Percentiles rank a stretch among this genome's conserved stretches.
Evolutionary conservation across 2,797 vertebrate species (phyloP).

Genomic region (Apogon talboti): DNA sequence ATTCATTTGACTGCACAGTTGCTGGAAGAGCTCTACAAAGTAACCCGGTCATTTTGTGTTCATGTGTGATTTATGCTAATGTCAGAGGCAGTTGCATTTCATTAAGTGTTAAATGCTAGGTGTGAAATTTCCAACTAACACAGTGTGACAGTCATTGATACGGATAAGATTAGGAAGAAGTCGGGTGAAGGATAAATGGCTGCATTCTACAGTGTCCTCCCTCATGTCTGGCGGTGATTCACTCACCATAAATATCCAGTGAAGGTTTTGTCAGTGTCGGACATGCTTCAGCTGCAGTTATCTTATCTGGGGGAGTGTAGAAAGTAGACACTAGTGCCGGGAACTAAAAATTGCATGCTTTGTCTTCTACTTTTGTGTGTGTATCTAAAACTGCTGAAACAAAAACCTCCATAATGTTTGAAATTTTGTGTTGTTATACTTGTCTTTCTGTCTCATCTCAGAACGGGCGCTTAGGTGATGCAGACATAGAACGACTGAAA

Average conservation of each 20-base stretch:
- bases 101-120: slow-evolving; percentile 18
- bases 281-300: slow-evolving; percentile 59
- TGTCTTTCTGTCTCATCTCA: slow-evolving; percentile 52
- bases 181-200: slow-evolving; percentile 49
- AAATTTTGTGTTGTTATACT: slow-evolving; percentile 7
- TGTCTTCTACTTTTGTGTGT: slow-evolving; percentile 11
- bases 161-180: slow-evolving; percentile 43
- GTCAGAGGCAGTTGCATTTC: slow-evolving; percentile 6
- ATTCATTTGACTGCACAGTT: background rate
- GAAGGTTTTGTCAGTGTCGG: slow-evolving; percentile 46
- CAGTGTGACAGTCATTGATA: slow-evolving; percentile 51
- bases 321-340: slow-evolving; percentile 9
- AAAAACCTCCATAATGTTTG: background rate
- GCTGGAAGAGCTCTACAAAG: slow-evolving; percentile 1
- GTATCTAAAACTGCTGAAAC: slow-evolving; percentile 3
- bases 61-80: slow-evolving; percentile 19
- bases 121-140: slow-evolving; percentile 25
- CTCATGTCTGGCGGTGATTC: slow-evolving; percentile 60
- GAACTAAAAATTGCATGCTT: slow-evolving; percentile 10
- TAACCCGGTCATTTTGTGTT: background rate
- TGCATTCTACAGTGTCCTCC: slow-evolving; percentile 55
- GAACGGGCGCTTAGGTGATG: slow-evolving; percentile 94
- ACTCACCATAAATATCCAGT: slow-evolving; percentile 47
- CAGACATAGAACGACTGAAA: slow-evolving; percentile 92
- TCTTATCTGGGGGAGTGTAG: slow-evolving; percentile 41